Base-by-base conservation (phyloP, 1,140 invertebrate genomes). In the Melanaphis sacchari region DNA sequence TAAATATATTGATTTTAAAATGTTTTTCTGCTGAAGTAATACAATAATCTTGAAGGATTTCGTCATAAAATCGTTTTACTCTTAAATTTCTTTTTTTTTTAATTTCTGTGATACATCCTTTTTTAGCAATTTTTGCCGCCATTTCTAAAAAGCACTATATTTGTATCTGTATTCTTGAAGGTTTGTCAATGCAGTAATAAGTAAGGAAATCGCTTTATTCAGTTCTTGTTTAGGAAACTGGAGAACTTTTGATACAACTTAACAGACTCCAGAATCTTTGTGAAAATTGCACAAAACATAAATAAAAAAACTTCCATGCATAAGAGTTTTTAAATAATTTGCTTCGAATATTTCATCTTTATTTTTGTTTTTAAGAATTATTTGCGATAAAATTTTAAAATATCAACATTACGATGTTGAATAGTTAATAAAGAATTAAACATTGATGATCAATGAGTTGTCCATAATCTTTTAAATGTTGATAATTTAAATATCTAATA, bases 1-100 rank as follows among this genome's bases (percentile, higher is more conserved):
- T n/a, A n/a, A n/a, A n/a, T n/a, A n/a, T 40, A 84, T 41, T 84
- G 21, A 84, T 84, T 84, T 84, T 84, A 41, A 85, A 85, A 85
- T 43, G 26, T 85, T 85, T 3, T 43, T 85, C 40, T 85, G 40
- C 82, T 85, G 24, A 85, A 84, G 40, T n/a, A n/a, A n/a, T n/a
- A n/a, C 24, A 41, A 84, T 41, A 41, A 85, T 85, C 40, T 85
- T n/a, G n/a, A 26, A 85, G 26, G 40, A 85, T 43, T 85, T 85
- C 4, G 26, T n/a, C 11, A 43, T 85, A 84, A 85, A 43, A 43
- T 85, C 8, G 41, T 85, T 85, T 43, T 85, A 85, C 84, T 85
- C 24, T 41, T 84, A 7, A 2, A 24, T 31, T 15, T 85, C 82
- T 85, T 24, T 84, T 85, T 85, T 43, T 8, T 43, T 85, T 22